Percentiles rank a stretch among this genome's conserved stretches.
Evolutionary conservation across 2,113 vertebrate genomes (phyloP).

Genomic region (Equus quagga): DNA sequence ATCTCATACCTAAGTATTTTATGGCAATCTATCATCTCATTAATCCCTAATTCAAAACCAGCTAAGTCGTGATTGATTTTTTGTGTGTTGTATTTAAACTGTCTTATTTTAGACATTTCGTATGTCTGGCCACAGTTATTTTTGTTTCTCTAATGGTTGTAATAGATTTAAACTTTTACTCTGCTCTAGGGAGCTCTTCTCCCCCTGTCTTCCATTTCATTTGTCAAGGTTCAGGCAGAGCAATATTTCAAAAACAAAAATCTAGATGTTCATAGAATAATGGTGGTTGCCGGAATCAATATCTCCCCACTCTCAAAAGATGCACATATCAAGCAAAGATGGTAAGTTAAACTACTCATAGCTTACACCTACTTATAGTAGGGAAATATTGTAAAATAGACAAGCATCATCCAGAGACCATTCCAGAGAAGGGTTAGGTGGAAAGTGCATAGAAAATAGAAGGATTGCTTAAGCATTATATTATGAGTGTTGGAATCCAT

Average conservation of each 20-base stretch:
- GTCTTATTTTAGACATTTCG: background rate
- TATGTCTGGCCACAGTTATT: background rate
- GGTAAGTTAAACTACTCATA: background rate
- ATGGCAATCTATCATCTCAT: background rate
- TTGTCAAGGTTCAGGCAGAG: background rate
- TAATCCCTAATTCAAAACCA: background rate
- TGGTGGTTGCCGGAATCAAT: background rate
- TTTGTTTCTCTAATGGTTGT: background rate
- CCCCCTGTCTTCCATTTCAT: background rate
- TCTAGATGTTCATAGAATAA: background rate
- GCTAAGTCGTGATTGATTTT: background rate
- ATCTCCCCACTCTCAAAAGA: background rate
- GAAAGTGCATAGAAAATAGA: background rate
- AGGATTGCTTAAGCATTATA: background rate
- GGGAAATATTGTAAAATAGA: background rate
- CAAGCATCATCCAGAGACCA: background rate
- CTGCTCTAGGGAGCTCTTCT: background rate
- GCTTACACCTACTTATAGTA: background rate
- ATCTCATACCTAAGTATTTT: background rate
- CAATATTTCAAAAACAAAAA: background rate
- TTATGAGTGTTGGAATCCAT: background rate
- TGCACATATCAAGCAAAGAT: background rate
- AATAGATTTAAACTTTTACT: background rate
- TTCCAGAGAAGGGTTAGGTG: background rate
- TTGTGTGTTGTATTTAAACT: background rate